Conservation (phyloP, 2,113 vertebrate genomes). For the Hassar affinis region DNA sequence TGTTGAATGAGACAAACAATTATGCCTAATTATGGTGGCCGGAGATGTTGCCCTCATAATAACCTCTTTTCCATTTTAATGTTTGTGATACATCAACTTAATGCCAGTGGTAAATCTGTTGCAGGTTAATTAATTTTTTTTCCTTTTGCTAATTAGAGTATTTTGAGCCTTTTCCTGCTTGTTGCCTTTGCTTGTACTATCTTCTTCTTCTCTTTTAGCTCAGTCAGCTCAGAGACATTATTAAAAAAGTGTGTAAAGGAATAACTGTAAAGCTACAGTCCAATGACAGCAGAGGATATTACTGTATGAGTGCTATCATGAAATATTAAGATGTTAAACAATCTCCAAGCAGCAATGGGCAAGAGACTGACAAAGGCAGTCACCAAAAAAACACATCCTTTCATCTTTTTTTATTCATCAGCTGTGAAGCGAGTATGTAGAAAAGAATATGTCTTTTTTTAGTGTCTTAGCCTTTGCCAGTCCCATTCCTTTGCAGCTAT, state of each 20-base stretch:
- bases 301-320: no score
- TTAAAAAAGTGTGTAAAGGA: background rate
- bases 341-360: background rate
- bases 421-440: background rate
- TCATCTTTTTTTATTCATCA: background rate
- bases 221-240: conserved; percentile 28
- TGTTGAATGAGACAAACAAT: conserved; percentile 20
- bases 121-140: background rate
- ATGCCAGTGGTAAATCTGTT: background rate
- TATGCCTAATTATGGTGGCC: conserved; percentile 19
- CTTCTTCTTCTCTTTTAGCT: background rate
- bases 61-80: conserved; percentile 17
- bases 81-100: background rate
- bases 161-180: background rate
- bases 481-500: background rate
- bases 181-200: no score
- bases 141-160: background rate
- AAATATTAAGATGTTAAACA: background rate
- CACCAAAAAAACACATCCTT: background rate
- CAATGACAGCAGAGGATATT: no score
- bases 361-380: background rate
- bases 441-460: no score
- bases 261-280: conserved; percentile 21
- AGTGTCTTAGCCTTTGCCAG: background rate
- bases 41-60: conserved; percentile 6